A percentile compares a stretch with the other conserved stretches of the same genome.
phyloP scores from a whole-genome alignment of 1,140 invertebrate genomes.

The Drosophila oshimai region DNA sequence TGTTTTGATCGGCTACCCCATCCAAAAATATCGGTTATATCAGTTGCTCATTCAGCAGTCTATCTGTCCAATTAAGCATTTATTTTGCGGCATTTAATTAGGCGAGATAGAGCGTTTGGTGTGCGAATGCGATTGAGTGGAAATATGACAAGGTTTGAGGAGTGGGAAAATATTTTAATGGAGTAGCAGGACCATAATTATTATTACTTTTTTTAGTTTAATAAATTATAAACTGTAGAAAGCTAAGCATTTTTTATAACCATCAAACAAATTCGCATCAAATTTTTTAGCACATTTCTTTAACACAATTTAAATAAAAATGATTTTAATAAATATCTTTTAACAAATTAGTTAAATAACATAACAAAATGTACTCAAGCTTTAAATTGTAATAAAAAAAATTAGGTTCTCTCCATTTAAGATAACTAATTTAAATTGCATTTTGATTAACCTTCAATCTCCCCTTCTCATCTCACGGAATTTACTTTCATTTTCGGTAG shows the following conservation, averaged over 20 bases:
- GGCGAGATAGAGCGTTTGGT: slow-evolving; percentile 55
- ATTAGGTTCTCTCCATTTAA: background rate
- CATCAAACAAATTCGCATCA: no score
- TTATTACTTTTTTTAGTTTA: no score
- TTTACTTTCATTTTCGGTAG: slow-evolving; percentile 9
- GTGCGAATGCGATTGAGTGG: slow-evolving; percentile 21
- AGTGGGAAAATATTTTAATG: slow-evolving; percentile 1
- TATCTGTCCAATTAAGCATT: slow-evolving; percentile 78
- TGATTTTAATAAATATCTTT: no score
- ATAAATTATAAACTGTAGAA: no score
- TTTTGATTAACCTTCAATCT: background rate
- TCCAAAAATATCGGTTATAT: slow-evolving; percentile 15
- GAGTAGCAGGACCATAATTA: background rate
- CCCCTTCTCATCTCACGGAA: background rate
- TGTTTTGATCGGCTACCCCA: slow-evolving; percentile 8
- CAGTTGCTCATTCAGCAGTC: slow-evolving; percentile 63
- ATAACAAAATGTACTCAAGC: no score
- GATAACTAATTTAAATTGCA: background rate
- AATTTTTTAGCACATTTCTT: no score
- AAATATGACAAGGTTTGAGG: slow-evolving; percentile 35
- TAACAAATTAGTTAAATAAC: no score
- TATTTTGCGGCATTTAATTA: slow-evolving; percentile 72
- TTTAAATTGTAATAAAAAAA: no score
- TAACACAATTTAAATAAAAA: no score
- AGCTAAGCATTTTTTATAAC: no score